These are phyloP conservation scores for Dioctria rufipes DNA, from an alignment of 2,888 invertebrate species.

Conservation along the genomic window DNA sequence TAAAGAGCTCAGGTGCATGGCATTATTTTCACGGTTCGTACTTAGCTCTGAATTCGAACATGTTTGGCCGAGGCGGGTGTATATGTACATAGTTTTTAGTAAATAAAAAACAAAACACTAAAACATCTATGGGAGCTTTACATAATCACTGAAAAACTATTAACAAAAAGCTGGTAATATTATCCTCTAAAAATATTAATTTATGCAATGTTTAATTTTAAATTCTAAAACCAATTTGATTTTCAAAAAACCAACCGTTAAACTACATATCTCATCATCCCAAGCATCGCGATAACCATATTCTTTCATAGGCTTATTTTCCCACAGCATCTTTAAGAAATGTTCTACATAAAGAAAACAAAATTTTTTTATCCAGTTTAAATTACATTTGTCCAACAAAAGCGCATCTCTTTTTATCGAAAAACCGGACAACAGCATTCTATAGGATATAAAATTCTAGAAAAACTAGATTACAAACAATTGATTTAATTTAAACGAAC, in stretches of 20 bases:
- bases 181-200: no score
- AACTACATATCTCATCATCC: background rate
- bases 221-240: no score
- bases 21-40: no score
- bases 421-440: background rate
- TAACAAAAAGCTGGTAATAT: no score
- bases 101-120: no score
- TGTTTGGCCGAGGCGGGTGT: no score
- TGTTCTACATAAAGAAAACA: background rate
- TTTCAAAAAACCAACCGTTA: background rate
- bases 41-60: no score
- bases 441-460: background rate
- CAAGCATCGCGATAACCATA: background rate
- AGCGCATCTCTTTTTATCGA: background rate
- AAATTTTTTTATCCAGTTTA: background rate
- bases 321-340: background rate
- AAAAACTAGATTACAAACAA: conserved; percentile 36
- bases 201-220: no score
- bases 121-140: no score
- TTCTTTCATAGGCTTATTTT: background rate
- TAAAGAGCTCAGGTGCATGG: no score
- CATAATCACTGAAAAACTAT: no score
- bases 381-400: background rate
- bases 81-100: no score
- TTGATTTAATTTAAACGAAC: conserved; percentile 11